These are phyloP conservation scores for Helicoverpa assulta DNA, from an alignment of 2,888 invertebrate species.

Conservation along the genomic window DNA sequence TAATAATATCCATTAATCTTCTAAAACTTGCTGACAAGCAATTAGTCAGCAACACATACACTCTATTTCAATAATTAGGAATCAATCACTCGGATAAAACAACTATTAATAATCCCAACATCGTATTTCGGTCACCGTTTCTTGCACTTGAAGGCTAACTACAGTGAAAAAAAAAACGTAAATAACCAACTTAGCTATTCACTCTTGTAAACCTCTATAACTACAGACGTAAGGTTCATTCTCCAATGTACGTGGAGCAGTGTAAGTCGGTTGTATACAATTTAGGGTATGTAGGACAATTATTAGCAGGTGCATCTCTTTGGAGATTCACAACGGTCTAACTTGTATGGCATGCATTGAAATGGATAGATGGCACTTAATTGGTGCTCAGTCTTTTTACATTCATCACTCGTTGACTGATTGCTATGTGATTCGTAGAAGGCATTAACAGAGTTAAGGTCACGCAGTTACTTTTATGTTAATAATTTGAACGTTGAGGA, in stretches of 20 bases:
- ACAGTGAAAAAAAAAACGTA: conserved; percentile 47
- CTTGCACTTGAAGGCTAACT: conserved; percentile 53
- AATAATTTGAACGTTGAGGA: conserved; percentile 9
- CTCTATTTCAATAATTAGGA: conserved; percentile 54
- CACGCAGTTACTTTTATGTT: conserved; percentile 19
- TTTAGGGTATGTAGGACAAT: conserved; percentile 64
- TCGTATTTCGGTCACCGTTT: conserved; percentile 58
- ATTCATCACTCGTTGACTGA: conserved; percentile 34
- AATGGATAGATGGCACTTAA: conserved; percentile 49
- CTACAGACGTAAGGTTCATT: conserved; percentile 46
- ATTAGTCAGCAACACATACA: conserved; percentile 36
- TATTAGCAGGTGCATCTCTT: conserved; percentile 64
- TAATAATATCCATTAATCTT: conserved; percentile 29
- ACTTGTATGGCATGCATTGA: conserved; percentile 41
- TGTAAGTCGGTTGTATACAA: conserved; percentile 32
- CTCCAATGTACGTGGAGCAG: conserved; percentile 39
- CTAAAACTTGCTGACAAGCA: conserved; percentile 16
- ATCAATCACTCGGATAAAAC: conserved; percentile 51
- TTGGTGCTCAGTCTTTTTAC: conserved; percentile 37
- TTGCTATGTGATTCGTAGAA: conserved; percentile 27
- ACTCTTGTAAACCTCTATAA: conserved; percentile 31
- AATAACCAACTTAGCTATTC: conserved; percentile 20
- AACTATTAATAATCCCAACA: conserved; percentile 40
- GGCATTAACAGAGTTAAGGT: conserved; percentile 43
- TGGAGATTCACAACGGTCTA: conserved; percentile 42